Evolutionary conservation across 1,140 invertebrate genomes (phyloP), one percentile per base, ranked within the genome.

Genomic region (Diachasmimorpha longicaudata): DNA sequence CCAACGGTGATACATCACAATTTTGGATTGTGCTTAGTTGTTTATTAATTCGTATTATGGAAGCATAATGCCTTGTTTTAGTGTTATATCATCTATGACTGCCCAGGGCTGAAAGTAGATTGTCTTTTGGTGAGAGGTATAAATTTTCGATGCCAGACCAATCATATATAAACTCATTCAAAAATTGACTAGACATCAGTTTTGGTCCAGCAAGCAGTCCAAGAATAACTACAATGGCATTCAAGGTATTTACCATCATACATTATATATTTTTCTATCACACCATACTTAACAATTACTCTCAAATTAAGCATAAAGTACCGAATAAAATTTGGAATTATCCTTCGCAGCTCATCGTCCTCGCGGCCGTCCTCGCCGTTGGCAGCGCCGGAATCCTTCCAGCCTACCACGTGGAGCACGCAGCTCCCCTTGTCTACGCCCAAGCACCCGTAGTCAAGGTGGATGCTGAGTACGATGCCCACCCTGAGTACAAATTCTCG

Each of bases 331-430:
- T 42, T 42, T 42, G 1, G 13, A 42, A 42, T 42, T 42, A 42
- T 10, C 39, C 1, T 0, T 48, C 71, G 0, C 39, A 77, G 76
- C 70, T 77, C 52, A 23, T 80, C 78, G 67, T 78, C 42, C 58
- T 79, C 70, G 77, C 83, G 72, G 76, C 82, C 63, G 74, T 81
- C 73, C 78, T 78, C 67, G 81, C 83, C 46, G 75, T 78, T 67
- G 81, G 79, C 44, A 80, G 76, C 72, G 82, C 84, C 75, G 80
- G 80, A 69, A 11, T 68, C 70, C 55, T 48, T 74, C 81, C 75
- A 72, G 76, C 46, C 70, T 69, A 70, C 71, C 68, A 74, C 55
- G 74, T 19, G 14, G 48, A 52, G n/a, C 48, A 52, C 14, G 14
- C 76, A 16, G 76, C 70, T 48, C 70, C 70, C 70, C 70, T 19